Conservation (phyloP, 1,140 invertebrate genomes). For the Neuroterus valhalla region DNA sequence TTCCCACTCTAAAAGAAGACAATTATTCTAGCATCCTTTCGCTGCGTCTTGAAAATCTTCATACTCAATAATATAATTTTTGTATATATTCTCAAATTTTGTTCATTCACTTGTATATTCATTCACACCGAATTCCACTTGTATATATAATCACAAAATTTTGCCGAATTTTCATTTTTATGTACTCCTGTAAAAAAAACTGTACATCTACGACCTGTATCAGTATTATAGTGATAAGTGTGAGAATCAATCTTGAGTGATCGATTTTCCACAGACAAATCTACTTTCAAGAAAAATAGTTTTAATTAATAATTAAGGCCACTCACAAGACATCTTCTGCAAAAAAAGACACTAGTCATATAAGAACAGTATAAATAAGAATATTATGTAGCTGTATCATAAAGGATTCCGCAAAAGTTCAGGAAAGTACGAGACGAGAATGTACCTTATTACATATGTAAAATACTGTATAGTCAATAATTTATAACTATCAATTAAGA, state of each 20-base stretch:
- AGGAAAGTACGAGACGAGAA: not conserved
- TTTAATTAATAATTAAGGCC: constrained; percentile 2
- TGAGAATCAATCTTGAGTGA: constrained; percentile 37
- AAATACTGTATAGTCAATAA: not conserved
- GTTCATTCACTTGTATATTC: too few species aligned
- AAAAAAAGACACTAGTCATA: constrained; percentile 8
- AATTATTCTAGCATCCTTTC: not conserved
- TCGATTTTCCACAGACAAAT: constrained; percentile 39
- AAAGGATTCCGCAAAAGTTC: constrained; percentile 34
- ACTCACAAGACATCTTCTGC: not conserved
- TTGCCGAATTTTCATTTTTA: constrained; percentile 30
- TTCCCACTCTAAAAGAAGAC: too few species aligned
- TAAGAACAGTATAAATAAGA: constrained; percentile 34
- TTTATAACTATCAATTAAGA: not conserved
- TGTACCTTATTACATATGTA: constrained; percentile 20
- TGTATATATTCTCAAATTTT: constrained; percentile 2
- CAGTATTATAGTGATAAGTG: constrained; percentile 57
- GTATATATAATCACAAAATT: not conserved
- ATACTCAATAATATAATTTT: too few species aligned
- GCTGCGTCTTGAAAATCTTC: too few species aligned
- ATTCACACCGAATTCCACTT: too few species aligned
- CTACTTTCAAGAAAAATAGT: constrained; percentile 12
- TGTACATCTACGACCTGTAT: constrained; percentile 57
- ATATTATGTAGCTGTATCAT: constrained; percentile 34
- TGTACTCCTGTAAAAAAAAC: constrained; percentile 48